Conservation (phyloP, 2,113 vertebrate species). For the Cyphomyrus plagiostoma region DNA sequence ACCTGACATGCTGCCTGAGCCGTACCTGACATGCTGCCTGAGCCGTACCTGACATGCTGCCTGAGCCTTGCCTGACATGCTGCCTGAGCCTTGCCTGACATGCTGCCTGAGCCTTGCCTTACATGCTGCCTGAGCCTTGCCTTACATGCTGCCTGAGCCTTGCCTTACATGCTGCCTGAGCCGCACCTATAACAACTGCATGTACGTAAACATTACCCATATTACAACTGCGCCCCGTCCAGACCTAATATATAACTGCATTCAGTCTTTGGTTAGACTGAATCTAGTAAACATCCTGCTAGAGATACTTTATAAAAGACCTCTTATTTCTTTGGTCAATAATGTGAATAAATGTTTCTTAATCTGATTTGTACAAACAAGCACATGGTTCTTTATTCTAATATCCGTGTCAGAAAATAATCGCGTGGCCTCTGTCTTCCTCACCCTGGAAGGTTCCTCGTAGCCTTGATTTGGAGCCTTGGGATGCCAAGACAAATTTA, state of each 20-base stretch:
- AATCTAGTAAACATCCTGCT: background rate
- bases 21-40: too few relatives aligned
- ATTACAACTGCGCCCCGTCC: background rate
- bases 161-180: too few relatives aligned
- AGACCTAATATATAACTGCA: background rate
- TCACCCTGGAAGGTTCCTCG: background rate
- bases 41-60: too few relatives aligned
- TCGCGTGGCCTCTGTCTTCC: background rate
- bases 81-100: too few relatives aligned
- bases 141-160: too few relatives aligned
- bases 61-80: too few relatives aligned
- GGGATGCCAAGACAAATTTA: background rate
- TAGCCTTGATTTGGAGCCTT: background rate
- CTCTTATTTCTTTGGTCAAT: background rate
- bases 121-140: too few relatives aligned
- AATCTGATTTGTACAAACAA: background rate
- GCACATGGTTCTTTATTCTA: background rate
- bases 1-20: too few relatives aligned
- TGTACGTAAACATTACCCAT: background rate
- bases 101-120: too few relatives aligned
- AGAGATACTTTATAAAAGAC: background rate
- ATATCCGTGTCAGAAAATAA: background rate
- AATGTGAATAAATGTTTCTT: background rate
- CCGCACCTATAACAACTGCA: background rate
- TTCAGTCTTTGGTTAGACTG: background rate